Evolutionary conservation across 2,113 vertebrate genomes (phyloP).

Genomic region (Ceratotherium simum): DNA sequence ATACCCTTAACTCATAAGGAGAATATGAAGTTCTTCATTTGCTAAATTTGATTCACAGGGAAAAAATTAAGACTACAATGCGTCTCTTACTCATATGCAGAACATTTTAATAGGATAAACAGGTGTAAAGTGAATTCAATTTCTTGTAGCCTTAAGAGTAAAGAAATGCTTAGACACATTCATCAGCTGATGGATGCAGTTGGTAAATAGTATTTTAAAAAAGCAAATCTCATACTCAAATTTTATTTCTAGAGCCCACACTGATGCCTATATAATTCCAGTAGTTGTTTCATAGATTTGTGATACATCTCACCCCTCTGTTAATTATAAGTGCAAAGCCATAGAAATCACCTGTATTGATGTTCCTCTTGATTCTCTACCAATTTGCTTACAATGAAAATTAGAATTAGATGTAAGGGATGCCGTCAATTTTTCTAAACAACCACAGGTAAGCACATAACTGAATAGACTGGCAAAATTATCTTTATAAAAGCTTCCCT

Average conservation of each 20-base stretch:
- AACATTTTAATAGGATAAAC: background rate
- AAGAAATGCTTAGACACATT: background rate
- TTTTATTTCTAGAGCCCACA: background rate
- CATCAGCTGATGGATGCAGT: background rate
- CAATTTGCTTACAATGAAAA: constrained; percentile 42
- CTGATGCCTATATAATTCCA: background rate
- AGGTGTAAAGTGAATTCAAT: background rate
- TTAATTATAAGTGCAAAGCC: background rate
- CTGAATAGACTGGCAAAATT: background rate
- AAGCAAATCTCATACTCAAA: background rate
- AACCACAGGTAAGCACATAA: background rate
- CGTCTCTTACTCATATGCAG: background rate
- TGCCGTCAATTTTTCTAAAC: background rate
- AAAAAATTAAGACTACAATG: background rate
- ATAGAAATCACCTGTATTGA: background rate
- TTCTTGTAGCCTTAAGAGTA: constrained; percentile 36
- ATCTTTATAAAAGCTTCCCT: constrained; percentile 13
- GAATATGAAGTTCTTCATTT: background rate
- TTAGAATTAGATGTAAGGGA: background rate
- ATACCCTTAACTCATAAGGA: background rate
- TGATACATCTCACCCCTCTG: background rate
- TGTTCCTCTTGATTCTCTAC: background rate
- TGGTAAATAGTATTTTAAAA: constrained; percentile 8
- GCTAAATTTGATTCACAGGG: background rate
- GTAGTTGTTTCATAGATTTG: background rate